phyloP scores from a whole-genome alignment of 2,797 vertebrate species.

The Sebastes oblongus region DNA sequence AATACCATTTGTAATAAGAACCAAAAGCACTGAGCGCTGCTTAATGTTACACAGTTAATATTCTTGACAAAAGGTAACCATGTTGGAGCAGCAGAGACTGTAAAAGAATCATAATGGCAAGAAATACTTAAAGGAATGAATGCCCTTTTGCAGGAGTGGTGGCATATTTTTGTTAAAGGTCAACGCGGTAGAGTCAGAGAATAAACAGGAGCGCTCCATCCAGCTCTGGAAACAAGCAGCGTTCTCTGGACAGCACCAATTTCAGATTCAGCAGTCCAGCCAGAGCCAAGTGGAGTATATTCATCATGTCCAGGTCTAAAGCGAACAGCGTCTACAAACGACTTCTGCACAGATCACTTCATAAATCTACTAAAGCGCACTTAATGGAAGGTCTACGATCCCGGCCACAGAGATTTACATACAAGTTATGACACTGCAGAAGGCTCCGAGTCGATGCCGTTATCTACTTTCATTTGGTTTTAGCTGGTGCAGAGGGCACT shows the following conservation, averaged over 20 bases:
- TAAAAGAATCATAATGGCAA: slow-evolving; percentile 55
- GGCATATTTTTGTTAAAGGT: slow-evolving; percentile 65
- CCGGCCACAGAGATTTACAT: slow-evolving; percentile 77
- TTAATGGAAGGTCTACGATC: slow-evolving; percentile 82
- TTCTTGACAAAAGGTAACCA: slow-evolving; percentile 44
- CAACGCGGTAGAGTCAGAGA: slow-evolving; percentile 30
- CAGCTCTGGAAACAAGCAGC: slow-evolving; percentile 44
- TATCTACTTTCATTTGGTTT: slow-evolving; percentile 73
- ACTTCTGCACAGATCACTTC: slow-evolving; percentile 79
- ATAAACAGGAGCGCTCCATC: slow-evolving; percentile 51
- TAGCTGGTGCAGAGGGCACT: slow-evolving; percentile 57
- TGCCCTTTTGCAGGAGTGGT: slow-evolving; percentile 56
- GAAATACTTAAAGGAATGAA: slow-evolving; percentile 56
- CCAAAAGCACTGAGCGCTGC: slow-evolving; percentile 20
- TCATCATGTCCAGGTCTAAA: slow-evolving; percentile 79
- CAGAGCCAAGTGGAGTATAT: slow-evolving; percentile 80
- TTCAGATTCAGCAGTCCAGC: slow-evolving; percentile 75
- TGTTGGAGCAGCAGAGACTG: slow-evolving; percentile 20
- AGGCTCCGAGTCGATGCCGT: slow-evolving; percentile 63
- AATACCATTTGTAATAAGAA: slow-evolving; percentile 34
- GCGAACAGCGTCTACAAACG: slow-evolving; percentile 74
- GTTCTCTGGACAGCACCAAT: slow-evolving; percentile 54
- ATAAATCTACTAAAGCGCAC: slow-evolving; percentile 83
- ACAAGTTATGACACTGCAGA: slow-evolving; percentile 75
- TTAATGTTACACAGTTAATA: slow-evolving; percentile 40